Conservation (phyloP, 2,797 vertebrate species). For the Oreochromis grahami region DNA sequence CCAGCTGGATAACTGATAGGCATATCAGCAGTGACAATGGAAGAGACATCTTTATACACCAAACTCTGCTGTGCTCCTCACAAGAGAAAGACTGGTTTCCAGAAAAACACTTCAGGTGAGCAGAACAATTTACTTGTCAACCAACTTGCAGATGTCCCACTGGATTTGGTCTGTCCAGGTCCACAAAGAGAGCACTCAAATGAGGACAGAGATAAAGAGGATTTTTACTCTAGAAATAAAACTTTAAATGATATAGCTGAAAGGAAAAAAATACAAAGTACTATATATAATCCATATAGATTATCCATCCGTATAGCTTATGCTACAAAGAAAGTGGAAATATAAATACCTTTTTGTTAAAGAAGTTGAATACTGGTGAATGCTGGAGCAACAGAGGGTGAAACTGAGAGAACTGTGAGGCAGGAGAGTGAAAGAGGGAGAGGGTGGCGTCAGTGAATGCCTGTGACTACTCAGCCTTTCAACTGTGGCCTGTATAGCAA, state of each 20-base stretch:
- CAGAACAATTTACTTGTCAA: neutral
- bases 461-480: slow-evolving; percentile 28
- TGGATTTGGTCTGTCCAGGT: neutral
- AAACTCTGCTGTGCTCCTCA: neutral
- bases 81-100: neutral
- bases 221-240: neutral
- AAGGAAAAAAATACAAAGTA: neutral
- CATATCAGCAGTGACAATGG: slow-evolving; percentile 46
- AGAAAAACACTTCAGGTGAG: neutral
- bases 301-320: neutral
- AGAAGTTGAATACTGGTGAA: neutral
- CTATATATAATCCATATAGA: neutral
- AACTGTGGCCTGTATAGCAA: slow-evolving; percentile 48
- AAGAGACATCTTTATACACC: slow-evolving; percentile 31
- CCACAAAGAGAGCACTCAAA: neutral
- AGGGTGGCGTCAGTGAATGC: slow-evolving; percentile 3
- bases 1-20: slow-evolving; percentile 36
- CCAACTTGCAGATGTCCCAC: neutral
- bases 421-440: neutral
- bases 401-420: neutral
- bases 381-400: neutral
- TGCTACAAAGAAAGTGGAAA: neutral
- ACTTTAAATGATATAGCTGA: neutral
- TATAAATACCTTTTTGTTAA: neutral
- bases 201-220: neutral